These are phyloP conservation scores for Mus spicilegus DNA, from an alignment of 2,113 vertebrate genomes.

Conservation along the genomic window DNA sequence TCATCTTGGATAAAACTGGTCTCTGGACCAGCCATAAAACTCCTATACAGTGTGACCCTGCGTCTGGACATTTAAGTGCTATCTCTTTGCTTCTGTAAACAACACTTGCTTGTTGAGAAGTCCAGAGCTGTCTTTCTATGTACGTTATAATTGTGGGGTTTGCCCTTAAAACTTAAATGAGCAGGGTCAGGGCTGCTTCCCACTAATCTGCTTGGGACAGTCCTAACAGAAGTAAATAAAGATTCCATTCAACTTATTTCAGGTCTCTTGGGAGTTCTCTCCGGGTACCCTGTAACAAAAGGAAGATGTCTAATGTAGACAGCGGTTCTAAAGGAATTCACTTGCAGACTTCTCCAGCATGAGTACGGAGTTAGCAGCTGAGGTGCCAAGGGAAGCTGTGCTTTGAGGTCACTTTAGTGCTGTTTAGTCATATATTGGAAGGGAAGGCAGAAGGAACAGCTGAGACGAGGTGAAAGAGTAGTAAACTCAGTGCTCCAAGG, in stretches of 20 bases:
- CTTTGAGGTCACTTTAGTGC: neutral
- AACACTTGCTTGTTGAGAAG: neutral
- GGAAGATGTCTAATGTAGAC: neutral
- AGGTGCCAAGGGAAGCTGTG: neutral
- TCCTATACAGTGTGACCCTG: neutral
- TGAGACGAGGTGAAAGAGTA: neutral
- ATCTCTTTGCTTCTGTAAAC: neutral
- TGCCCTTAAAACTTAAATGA: neutral
- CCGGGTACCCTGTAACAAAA: neutral
- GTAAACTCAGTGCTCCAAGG: too few relatives aligned
- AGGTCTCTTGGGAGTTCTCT: neutral
- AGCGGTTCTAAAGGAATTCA: neutral
- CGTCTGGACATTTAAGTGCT: neutral
- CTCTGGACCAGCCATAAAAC: neutral
- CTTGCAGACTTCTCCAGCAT: neutral
- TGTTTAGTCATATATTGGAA: neutral
- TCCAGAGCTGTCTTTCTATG: neutral
- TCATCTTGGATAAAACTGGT: neutral
- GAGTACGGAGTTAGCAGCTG: neutral
- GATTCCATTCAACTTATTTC: neutral
- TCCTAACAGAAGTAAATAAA: neutral
- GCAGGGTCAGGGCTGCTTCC: neutral
- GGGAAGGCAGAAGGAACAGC: neutral
- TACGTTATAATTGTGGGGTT: neutral
- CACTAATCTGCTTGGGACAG: neutral